Conservation (phyloP, 2,797 vertebrate genomes). For the Xyrichtys novacula region DNA sequence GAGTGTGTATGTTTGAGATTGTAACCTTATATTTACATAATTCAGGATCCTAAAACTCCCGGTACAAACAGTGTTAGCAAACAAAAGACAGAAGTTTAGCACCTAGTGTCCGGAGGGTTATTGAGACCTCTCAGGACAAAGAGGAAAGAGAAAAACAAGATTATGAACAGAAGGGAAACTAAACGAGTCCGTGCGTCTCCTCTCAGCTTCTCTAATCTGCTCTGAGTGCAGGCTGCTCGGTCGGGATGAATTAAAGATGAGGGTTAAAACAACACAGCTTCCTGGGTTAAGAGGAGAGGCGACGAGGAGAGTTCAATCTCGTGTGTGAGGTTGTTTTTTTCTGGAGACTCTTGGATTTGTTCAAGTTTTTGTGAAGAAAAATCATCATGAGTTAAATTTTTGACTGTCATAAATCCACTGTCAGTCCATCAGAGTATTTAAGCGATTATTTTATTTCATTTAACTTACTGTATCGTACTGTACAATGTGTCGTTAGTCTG, state of each 20-base stretch:
- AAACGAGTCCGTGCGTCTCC: conserved; percentile 38
- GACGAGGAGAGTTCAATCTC: conserved; percentile 14
- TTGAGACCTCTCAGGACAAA: conserved; percentile 41
- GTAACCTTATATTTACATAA: no score
- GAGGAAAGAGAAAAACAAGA: conserved; percentile 49
- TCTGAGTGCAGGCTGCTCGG: conserved; percentile 75
- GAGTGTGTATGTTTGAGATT: no score
- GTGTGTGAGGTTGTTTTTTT: conserved; percentile 1
- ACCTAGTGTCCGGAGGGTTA: conserved; percentile 27
- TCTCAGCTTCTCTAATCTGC: conserved; percentile 60
- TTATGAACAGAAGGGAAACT: conserved; percentile 51
- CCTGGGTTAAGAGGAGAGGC: conserved; percentile 84
- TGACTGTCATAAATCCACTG: conserved; percentile 10
- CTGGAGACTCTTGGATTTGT: not conserved
- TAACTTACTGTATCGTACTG: conserved; percentile 33
- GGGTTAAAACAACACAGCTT: conserved; percentile 90
- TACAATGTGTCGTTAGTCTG: conserved; percentile 31
- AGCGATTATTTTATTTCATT: conserved; percentile 20
- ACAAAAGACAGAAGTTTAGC: not conserved
- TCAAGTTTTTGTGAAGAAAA: conserved; percentile 7
- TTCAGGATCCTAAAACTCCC: not conserved
- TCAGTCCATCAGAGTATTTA: conserved; percentile 19
- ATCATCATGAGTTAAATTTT: conserved; percentile 4
- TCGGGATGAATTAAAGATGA: conserved; percentile 94
- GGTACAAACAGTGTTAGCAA: not conserved